Evolutionary conservation across 1,140 invertebrate species (phyloP).

Genomic region (Phortica variegata): DNA sequence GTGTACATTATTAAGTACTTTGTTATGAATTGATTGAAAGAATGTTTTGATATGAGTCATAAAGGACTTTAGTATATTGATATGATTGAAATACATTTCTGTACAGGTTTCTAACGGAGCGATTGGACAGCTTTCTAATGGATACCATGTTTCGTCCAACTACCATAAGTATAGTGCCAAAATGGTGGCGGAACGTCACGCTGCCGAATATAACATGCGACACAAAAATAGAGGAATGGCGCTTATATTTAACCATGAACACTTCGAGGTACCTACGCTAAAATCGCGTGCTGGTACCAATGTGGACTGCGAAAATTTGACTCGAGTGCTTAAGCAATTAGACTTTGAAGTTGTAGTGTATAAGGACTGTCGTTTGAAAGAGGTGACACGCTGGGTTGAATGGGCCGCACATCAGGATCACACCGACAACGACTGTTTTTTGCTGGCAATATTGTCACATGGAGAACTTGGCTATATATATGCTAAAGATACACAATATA

Average conservation of each 20-base stretch:
- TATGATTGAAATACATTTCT: too few relatives aligned
- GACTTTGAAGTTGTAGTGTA: constrained; percentile 73
- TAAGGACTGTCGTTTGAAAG: constrained; percentile 64
- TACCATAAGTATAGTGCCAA: constrained; percentile 53
- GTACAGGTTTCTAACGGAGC: constrained; percentile 42
- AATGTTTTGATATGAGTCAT: too few relatives aligned
- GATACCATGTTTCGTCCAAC: constrained; percentile 25
- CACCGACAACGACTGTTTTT: constrained; percentile 73
- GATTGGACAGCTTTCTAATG: constrained; percentile 46
- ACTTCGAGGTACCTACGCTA: constrained; percentile 67
- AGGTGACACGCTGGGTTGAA: constrained; percentile 68
- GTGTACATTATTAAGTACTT: too few relatives aligned
- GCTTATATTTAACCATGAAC: constrained; percentile 90
- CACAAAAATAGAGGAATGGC: constrained; percentile 78
- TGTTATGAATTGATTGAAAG: too few relatives aligned
- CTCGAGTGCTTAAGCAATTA: constrained; percentile 65
- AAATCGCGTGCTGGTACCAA: constrained; percentile 71
- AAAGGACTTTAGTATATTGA: too few relatives aligned
- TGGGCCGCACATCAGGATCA: constrained; percentile 73
- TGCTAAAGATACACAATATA: constrained; percentile 82
- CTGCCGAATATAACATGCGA: constrained; percentile 83
- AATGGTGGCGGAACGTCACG: constrained; percentile 70
- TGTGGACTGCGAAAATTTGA: constrained; percentile 71
- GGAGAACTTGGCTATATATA: constrained; percentile 87
- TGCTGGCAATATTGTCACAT: constrained; percentile 83